Percentiles rank a stretch among this genome's conserved stretches.
Conservation (phyloP, 2,888 invertebrate genomes). For the Ichneumon xanthorius region DNA sequence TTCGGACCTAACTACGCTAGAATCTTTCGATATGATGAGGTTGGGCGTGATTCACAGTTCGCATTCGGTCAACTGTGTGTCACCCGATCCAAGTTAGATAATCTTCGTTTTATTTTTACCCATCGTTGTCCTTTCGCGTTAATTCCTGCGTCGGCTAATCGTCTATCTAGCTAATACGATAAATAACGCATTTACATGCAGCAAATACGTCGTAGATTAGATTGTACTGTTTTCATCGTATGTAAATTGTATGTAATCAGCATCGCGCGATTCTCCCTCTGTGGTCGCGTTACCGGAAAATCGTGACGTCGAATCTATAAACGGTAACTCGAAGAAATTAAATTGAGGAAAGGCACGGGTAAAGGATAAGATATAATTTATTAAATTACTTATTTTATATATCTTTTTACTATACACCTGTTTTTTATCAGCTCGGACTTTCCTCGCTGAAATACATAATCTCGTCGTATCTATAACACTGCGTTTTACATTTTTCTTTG, state of each 20-base stretch:
- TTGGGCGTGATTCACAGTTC: too few species aligned
- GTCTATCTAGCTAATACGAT: background rate
- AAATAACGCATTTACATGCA: background rate
- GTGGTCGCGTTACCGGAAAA: background rate
- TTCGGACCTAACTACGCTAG: too few species aligned
- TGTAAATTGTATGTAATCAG: background rate
- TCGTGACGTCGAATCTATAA: conserved; percentile 17
- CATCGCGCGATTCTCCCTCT: too few species aligned
- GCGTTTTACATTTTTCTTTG: conserved; percentile 50
- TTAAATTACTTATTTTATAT: conserved; percentile 62
- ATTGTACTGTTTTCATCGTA: background rate
- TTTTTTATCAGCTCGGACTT: conserved; percentile 36
- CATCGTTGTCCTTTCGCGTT: background rate
- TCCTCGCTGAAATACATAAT: conserved; percentile 43
- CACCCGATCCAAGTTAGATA: background rate
- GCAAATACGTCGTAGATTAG: background rate
- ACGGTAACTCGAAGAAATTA: background rate
- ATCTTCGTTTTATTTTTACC: background rate
- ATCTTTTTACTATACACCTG: conserved; percentile 62
- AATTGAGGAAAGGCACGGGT: conserved; percentile 8
- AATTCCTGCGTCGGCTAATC: background rate
- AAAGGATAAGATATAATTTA: conserved; percentile 61
- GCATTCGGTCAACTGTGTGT: too few species aligned
- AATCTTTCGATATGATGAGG: too few species aligned
- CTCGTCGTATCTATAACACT: conserved; percentile 51